Base-by-base conservation (phyloP, 2,888 invertebrate species). In the Anarsia innoxiella region DNA sequence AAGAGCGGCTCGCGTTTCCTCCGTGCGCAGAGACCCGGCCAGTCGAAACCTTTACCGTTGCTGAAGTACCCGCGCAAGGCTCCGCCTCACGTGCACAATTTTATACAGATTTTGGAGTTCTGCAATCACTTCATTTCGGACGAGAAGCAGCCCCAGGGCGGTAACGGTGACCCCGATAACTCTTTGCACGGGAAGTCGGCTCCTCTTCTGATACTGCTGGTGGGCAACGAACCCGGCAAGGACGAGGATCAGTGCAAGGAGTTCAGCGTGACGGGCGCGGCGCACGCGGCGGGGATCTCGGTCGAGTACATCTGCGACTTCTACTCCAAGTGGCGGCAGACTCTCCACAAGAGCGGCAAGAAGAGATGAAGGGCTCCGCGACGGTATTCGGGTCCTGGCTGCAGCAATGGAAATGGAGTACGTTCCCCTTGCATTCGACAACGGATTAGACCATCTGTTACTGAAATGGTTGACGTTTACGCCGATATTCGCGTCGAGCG, bases 1-100 rank as follows among this genome's bases (percentile, higher is more conserved):
- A 90, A 91, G 49, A 90, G 91, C 45, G 97, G 97, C 8, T 95
- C 95, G 53, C 88, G 96, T 46, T 96, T 92, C 68, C 86, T 97
- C 56, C 88, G 95, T 49, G 92, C 95, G 0, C 97, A 97, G 75
- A 89, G 95, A 12, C 90, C 92, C 11, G 92, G 93, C 41, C 96
- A 97, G 73, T 88, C 90, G 14, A 84, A 91, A 32, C 86, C 92
- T 1, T 77, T 94, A 15, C 91, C 82, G 1, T 58, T 91, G 85
- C 70, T 83, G 27, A 77, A 76, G 42, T 73, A 73, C 36, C 80
- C 83, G 2, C 68, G 77, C 2, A 84, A 84, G 49, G 73, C 79
- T 3, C 82, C 82, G 1, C 64, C 72, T 0, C 70, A 73, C 31
- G 56, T 77, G 87, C 91, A 90, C 86, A 87, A 91, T 52, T 91